phyloP scores from a whole-genome alignment of 1,140 invertebrate species.

The Drosophila eugracilis region DNA sequence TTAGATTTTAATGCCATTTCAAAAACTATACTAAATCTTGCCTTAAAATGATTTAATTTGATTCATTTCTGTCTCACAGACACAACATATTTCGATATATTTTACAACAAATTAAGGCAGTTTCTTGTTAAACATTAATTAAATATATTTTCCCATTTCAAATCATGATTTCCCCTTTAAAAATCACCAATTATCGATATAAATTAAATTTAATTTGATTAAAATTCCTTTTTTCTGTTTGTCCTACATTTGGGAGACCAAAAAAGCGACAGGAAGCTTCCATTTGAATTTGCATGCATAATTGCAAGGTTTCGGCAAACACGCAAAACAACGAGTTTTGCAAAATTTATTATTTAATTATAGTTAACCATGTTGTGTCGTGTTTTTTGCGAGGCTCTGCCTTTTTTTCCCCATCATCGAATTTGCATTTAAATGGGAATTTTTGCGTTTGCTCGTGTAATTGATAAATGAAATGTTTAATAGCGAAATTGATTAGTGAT shows the following conservation, averaged over 20 bases:
- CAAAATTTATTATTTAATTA: constrained; percentile 30
- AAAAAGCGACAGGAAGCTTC: not conserved
- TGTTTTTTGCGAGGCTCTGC: constrained; percentile 1
- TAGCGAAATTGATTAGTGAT: constrained; percentile 14
- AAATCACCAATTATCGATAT: not conserved
- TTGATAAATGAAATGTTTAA: constrained; percentile 40
- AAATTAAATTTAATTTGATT: constrained; percentile 14
- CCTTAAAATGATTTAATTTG: too few species aligned
- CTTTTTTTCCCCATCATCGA: not conserved
- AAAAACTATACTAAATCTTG: too few species aligned
- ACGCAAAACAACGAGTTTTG: not conserved
- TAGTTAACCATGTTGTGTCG: not conserved
- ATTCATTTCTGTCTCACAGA: too few species aligned
- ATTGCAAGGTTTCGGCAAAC: constrained; percentile 13
- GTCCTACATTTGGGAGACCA: not conserved
- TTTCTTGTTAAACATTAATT: too few species aligned
- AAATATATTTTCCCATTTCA: not conserved
- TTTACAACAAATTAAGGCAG: not conserved
- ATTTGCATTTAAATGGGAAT: constrained; percentile 29
- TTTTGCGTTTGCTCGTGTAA: constrained; percentile 14
- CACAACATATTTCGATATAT: too few species aligned
- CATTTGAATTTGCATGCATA: not conserved
- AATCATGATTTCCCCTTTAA: not conserved
- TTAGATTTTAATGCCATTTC: too few species aligned
- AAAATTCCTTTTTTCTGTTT: not conserved